Conservation (phyloP, 2,113 vertebrate genomes). For the Oreochromis niloticus region DNA sequence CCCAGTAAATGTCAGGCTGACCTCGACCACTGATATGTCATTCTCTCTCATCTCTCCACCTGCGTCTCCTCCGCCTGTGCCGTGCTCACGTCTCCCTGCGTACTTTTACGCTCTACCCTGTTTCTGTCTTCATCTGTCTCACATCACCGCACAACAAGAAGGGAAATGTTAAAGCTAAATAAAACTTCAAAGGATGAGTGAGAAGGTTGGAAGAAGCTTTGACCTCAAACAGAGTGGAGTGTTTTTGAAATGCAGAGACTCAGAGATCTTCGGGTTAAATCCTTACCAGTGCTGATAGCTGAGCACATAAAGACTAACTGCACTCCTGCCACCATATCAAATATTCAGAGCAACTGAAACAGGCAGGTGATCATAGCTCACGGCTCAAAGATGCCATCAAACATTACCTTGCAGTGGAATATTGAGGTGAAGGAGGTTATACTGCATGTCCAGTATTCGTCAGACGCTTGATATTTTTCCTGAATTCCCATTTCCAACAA, state of each 20-base stretch:
- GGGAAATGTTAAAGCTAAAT: constrained; percentile 13
- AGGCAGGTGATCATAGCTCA: not conserved
- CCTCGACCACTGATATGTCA: not conserved
- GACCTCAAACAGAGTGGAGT: not conserved
- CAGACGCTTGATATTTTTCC: not conserved
- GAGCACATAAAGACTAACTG: not conserved
- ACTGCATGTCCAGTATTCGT: not conserved
- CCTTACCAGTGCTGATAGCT: not conserved
- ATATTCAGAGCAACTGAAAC: not conserved
- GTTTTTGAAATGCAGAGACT: not conserved
- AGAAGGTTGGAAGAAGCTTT: not conserved
- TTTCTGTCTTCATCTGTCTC: not conserved
- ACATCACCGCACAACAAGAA: not conserved
- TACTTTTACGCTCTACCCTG: not conserved
- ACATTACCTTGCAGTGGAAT: not conserved
- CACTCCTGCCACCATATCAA: not conserved
- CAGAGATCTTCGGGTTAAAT: not conserved
- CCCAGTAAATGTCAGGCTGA: not conserved
- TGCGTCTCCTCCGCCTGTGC: not conserved
- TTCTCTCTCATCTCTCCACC: not conserved
- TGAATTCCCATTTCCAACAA: not conserved
- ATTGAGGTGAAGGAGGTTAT: not conserved
- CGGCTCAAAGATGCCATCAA: not conserved
- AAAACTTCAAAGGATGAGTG: constrained; percentile 27
- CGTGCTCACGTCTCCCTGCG: not conserved